phyloP scores from a whole-genome alignment of 2,888 invertebrate genomes.

The Marasmarcha lunaedactyla region DNA sequence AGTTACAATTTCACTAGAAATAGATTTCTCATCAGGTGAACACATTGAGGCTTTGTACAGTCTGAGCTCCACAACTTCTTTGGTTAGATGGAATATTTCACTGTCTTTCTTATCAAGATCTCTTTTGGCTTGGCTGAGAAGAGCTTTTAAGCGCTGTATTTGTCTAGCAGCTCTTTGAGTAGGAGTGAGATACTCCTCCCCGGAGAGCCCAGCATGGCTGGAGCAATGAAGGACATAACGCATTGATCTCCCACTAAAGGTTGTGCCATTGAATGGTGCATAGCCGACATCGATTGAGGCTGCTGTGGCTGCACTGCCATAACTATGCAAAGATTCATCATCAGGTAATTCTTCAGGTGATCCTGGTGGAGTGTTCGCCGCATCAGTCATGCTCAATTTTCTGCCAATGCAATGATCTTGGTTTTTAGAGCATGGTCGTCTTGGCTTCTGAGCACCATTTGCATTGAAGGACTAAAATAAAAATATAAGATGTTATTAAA shows the following conservation, averaged over 20 bases:
- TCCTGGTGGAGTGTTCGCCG: constrained; percentile 72
- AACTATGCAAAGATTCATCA: constrained; percentile 85
- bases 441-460: constrained; percentile 43
- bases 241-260: constrained; percentile 77
- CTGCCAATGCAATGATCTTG: constrained; percentile 42
- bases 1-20: constrained; percentile 80
- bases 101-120: constrained; percentile 85
- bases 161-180: constrained; percentile 88
- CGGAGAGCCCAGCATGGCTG: constrained; percentile 80
- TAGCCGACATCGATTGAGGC: constrained; percentile 87
- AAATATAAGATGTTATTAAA: neutral
- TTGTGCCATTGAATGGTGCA: constrained; percentile 81
- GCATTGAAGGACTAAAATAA: constrained; percentile 50
- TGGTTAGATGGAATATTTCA: constrained; percentile 81
- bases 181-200: constrained; percentile 88
- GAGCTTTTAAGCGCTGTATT: constrained; percentile 79
- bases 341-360: constrained; percentile 75
- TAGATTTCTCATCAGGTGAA: constrained; percentile 84
- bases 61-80: constrained; percentile 84
- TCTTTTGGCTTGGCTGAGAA: constrained; percentile 79
- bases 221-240: constrained; percentile 90
- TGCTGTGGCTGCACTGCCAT: constrained; percentile 82
- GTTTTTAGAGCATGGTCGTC: constrained; percentile 45
- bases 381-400: constrained; percentile 51
- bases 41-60: constrained; percentile 83